Evolutionary conservation across 2,797 vertebrate genomes (phyloP).

Genomic region (Lagorchestes hirsutus): DNA sequence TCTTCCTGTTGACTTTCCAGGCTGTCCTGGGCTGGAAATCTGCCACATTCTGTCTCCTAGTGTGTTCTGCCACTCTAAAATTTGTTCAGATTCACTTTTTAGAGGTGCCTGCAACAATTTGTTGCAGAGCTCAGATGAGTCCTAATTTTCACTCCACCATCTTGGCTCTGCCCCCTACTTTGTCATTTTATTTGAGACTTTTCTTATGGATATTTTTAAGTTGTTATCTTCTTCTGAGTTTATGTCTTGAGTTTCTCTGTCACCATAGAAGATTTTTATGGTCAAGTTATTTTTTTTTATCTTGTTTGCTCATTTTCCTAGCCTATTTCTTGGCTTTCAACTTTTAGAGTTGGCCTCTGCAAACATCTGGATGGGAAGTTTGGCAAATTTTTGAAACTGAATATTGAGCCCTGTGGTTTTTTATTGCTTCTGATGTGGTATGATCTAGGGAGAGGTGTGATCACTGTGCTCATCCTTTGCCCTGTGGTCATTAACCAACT

Average conservation of each 20-base stretch:
- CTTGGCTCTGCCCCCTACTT: no score
- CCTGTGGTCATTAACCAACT: background rate
- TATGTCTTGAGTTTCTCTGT: background rate
- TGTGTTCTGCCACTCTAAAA: no score
- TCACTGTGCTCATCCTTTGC: background rate
- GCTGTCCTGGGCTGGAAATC: no score
- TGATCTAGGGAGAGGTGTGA: background rate
- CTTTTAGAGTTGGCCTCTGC: background rate
- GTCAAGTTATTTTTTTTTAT: background rate
- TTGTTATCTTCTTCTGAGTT: background rate
- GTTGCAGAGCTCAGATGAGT: no score
- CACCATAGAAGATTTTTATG: background rate
- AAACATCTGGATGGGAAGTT: background rate
- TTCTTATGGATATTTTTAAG: background rate
- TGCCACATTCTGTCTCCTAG: no score
- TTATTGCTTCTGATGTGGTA: background rate
- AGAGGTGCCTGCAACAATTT: no score
- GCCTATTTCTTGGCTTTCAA: background rate
- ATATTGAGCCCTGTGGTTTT: background rate
- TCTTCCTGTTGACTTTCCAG: no score
- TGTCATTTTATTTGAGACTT: background rate
- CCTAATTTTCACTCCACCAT: no score
- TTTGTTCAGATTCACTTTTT: no score
- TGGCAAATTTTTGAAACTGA: background rate
- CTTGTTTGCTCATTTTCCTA: background rate